Conservation (phyloP, 2,113 vertebrate species). For the Setophaga petechia region DNA sequence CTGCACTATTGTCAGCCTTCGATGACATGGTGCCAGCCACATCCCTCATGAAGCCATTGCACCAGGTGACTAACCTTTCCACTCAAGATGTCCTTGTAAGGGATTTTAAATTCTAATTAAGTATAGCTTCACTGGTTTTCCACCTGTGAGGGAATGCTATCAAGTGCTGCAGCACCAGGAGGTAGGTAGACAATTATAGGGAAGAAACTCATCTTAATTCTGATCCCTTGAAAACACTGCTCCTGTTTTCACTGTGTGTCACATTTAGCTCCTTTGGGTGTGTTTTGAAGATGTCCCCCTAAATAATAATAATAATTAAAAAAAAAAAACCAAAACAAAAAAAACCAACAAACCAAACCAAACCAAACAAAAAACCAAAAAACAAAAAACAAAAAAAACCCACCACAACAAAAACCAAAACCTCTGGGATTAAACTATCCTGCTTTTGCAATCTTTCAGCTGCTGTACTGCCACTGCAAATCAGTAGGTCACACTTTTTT, state of each 20-base stretch:
- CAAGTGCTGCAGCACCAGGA: not conserved
- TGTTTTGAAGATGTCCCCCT: not conserved
- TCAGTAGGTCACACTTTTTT: not conserved
- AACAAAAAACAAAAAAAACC: too few species aligned
- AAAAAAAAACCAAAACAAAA: too few species aligned
- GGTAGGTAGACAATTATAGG: not conserved
- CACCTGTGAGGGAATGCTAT: not conserved
- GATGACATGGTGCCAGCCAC: fast-evolving
- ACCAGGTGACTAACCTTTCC: not conserved
- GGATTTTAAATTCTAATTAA: not conserved
- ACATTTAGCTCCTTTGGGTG: not conserved
- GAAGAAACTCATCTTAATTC: not conserved
- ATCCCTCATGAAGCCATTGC: not conserved
- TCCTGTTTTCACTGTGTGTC: not conserved
- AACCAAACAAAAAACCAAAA: too few species aligned
- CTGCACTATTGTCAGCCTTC: fast-evolving
- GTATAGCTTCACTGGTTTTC: not conserved
- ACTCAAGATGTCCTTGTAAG: not conserved
- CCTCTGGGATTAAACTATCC: not conserved
- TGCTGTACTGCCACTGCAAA: not conserved
- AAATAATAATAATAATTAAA: too few species aligned
- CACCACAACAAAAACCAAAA: not conserved
- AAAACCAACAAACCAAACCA: too few species aligned
- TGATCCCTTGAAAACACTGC: not conserved
- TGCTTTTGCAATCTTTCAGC: not conserved